Conservation (phyloP, 1,140 invertebrate genomes). For the Trichomalopsis sarcophagae region DNA sequence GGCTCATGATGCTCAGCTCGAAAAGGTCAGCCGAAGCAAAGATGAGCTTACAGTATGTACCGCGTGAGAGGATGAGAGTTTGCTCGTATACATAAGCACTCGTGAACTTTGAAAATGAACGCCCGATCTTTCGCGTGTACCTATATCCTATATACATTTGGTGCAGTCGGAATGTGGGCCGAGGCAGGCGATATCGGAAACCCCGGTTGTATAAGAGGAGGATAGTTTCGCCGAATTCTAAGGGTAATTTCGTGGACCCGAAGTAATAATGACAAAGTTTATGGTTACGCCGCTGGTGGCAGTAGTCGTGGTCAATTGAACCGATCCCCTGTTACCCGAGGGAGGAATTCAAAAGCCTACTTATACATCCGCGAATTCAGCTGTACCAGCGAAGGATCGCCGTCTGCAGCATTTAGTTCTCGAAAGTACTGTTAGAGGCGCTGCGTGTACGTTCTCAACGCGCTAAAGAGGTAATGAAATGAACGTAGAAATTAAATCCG, state of each 20-base stretch:
- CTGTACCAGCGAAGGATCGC: not conserved
- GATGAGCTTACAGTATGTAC: not conserved
- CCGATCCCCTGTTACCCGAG: not conserved
- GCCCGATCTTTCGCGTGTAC: slow-evolving; percentile 2
- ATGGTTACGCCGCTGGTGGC: not conserved
- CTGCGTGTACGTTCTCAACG: not conserved
- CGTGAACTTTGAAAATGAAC: slow-evolving; percentile 8
- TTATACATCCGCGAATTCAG: too few species aligned
- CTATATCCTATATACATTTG: not conserved
- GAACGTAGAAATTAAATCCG: too few species aligned
- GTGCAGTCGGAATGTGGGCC: not conserved
- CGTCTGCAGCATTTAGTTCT: not conserved
- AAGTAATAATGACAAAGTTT: slow-evolving; percentile 18
- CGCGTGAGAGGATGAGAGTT: not conserved
- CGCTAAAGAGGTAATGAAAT: not conserved
- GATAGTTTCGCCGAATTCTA: slow-evolving; percentile 2
- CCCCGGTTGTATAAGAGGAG: not conserved
- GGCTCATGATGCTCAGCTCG: not conserved
- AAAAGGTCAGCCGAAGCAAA: not conserved
- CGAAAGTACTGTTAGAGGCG: not conserved
- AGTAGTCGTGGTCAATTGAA: not conserved
- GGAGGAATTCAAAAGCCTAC: not conserved
- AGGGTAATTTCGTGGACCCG: not conserved
- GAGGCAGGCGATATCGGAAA: slow-evolving; percentile 12
- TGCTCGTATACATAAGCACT: not conserved